Evolutionary conservation across 2,113 vertebrate genomes (phyloP).

Genomic region (Theristicus caerulescens): DNA sequence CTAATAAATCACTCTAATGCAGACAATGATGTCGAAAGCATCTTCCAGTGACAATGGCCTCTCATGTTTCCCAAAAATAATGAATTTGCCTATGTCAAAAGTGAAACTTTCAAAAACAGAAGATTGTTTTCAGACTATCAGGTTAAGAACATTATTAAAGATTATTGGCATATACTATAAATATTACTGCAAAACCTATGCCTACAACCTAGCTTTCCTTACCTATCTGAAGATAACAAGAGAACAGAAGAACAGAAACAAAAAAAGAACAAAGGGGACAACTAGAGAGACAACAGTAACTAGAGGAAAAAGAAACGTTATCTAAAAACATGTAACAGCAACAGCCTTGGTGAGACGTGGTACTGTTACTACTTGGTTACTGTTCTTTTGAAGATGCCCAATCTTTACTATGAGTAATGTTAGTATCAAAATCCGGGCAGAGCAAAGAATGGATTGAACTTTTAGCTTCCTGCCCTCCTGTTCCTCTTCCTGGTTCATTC

Average conservation of each 20-base stretch:
- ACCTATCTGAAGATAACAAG: background rate
- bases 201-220: background rate
- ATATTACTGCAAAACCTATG: background rate
- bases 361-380: background rate
- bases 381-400: background rate
- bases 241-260: background rate
- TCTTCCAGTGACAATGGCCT: background rate
- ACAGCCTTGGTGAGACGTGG: background rate
- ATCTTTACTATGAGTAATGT: background rate
- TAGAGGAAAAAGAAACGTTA: background rate
- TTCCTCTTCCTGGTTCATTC: background rate
- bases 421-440: background rate
- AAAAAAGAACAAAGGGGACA: background rate
- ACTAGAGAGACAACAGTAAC: background rate
- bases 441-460: background rate
- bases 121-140: background rate
- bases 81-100: background rate
- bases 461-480: background rate
- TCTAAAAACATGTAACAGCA: background rate
- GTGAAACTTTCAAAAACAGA: background rate
- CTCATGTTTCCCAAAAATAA: background rate
- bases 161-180: background rate
- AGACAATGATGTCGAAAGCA: background rate
- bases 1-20: background rate
- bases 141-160: background rate